These are phyloP conservation scores for Tetranychus piercei DNA, from an alignment of 2,888 invertebrate species.

Conservation along the genomic window DNA sequence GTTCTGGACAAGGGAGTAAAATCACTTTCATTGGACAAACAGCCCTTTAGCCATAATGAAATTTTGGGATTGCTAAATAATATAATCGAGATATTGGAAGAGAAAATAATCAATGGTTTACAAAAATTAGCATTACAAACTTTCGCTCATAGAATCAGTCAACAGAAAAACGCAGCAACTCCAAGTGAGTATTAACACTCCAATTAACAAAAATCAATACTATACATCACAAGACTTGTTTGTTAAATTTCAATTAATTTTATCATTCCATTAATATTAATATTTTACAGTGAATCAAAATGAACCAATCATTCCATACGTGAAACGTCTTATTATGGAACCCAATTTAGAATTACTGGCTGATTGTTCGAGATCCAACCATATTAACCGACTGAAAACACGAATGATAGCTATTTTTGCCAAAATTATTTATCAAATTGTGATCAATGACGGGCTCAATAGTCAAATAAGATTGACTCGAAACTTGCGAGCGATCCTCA, in stretches of 20 bases:
- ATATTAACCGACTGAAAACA: background rate
- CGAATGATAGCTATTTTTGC: background rate
- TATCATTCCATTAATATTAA: background rate
- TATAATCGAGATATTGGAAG: background rate
- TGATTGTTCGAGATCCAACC: background rate
- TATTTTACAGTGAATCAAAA: background rate
- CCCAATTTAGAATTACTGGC: background rate
- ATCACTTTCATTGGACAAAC: background rate
- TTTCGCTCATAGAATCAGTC: background rate
- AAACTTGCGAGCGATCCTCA: background rate
- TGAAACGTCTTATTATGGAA: background rate
- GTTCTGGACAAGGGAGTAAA: background rate
- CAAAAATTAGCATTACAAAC: background rate
- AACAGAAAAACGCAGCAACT: background rate
- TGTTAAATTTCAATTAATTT: background rate
- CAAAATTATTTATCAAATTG: background rate
- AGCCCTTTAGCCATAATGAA: background rate
- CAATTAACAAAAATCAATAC: too few relatives aligned
- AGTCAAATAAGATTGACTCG: background rate
- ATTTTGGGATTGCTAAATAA: background rate
- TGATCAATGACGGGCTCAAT: background rate
- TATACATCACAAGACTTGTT: too few relatives aligned
- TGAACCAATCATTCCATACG: background rate
- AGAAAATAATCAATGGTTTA: background rate
- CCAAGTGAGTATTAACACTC: too few relatives aligned